These are phyloP conservation scores for Catamblyrhynchus diadema DNA, from an alignment of 2,797 vertebrate species.

Conservation along the genomic window DNA sequence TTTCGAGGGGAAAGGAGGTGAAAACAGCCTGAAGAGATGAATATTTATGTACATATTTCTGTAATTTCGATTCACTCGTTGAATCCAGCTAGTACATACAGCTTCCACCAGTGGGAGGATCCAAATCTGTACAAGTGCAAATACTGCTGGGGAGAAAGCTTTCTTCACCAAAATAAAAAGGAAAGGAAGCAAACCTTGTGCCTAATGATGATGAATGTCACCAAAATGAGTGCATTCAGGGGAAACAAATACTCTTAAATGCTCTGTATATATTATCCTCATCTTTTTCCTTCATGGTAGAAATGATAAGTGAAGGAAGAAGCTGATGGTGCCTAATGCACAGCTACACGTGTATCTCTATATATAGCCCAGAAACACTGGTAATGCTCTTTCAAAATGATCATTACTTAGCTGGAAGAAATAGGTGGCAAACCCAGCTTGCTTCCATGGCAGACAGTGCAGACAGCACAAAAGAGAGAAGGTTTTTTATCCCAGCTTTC, in stretches of 20 bases:
- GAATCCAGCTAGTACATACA: neutral
- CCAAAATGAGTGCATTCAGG: slow-evolving; percentile 31
- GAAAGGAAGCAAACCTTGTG: slow-evolving; percentile 28
- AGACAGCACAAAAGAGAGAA: neutral
- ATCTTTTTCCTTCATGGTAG: neutral
- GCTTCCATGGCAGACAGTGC: neutral
- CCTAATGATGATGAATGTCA: slow-evolving; percentile 37
- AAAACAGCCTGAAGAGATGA: slow-evolving; percentile 6
- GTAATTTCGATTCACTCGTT: slow-evolving; percentile 27
- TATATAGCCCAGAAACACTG: neutral
- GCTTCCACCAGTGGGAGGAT: slow-evolving; percentile 42
- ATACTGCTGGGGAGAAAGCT: slow-evolving; percentile 26
- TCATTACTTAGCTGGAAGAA: neutral
- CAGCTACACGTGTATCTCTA: neutral
- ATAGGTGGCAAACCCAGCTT: neutral
- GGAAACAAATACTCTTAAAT: slow-evolving; percentile 3
- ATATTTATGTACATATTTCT: slow-evolving; percentile 53
- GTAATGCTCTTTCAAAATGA: neutral
- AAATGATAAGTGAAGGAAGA: neutral
- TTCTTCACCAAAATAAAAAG: slow-evolving; percentile 17
- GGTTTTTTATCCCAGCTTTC: neutral
- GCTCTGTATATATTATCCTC: slow-evolving; percentile 1
- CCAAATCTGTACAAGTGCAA: slow-evolving; percentile 16
- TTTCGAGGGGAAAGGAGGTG: neutral
- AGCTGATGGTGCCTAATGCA: neutral